Evolutionary conservation across 2,888 invertebrate species (phyloP), one percentile per base, ranked within the genome.

Genomic region (Frankliniella fusca): DNA sequence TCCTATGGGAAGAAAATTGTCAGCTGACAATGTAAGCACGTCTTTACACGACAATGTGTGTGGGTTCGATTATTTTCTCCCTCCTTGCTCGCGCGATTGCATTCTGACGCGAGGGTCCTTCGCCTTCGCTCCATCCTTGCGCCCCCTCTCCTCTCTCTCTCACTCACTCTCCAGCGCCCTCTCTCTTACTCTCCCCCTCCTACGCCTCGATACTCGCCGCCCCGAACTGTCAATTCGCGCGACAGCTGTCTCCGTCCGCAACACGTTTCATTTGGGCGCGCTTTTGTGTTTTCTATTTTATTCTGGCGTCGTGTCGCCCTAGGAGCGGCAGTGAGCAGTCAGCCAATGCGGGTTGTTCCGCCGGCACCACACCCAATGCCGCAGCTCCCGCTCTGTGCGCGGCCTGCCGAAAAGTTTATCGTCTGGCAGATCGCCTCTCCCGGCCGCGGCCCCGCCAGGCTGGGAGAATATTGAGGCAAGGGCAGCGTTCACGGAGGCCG

Each of bases 201-300:
- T 54, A 2, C 18, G 15, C 18, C 54, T 54, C 54, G 12, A 12
- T 54, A 38, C 38, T 2, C 38, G 38, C 15, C 61, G n/a, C 70
- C 70, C 70, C 9, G 27, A 76, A 76, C 23, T 76, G 70, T 76
- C 70, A 76, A 76, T 76, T 76, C 70, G 70, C 23, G 27, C 70
- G 70, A 76, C 70, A 76, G 70, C 70, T 76, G 70, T 76, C 70
- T 12, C 23, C 70, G 70, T 27, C 23, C 70, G 70, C 70, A 76
- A 76, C 70, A 76, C 70, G 70, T 23, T 23, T 76, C 70, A 76
- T 23, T 76, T 76, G 70, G 61, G 61, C 11, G 15, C 61, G 15
- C 8, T 61, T 61, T 61, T 61, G 9, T 76, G 70, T 76, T 70
- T 76, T 76, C 23, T 76, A 27, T 76, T 76, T 76, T 27, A 76